Base-by-base conservation (phyloP, 2,113 vertebrate species). In the Trematomus loennbergii region DNA sequence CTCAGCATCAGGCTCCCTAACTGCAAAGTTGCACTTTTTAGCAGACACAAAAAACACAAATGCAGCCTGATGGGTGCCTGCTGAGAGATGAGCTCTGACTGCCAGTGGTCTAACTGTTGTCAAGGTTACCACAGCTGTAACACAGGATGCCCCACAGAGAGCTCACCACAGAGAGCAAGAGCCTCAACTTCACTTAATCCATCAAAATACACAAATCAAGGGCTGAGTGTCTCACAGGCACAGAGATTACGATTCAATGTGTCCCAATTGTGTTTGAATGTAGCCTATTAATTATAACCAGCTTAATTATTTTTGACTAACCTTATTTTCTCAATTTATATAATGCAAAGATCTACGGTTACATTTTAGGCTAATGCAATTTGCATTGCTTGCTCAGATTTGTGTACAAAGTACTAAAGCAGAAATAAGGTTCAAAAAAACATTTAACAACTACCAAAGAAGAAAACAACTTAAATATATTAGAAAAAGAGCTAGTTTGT, bases 121-220 rank as follows among this genome's bases (percentile, higher is more conserved):
- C 93, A 92, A 86, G 94, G 94, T 93, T 91, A 94, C 93, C 70
- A 74, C 82, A 84, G 90, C 88, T 81, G 84, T 53, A 87, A 71
- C 70, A 79, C 72, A 29, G 71, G 67, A 75, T 79, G 77, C 66
- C 79, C 80, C 58, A 29, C 81, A 49, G 73, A 49, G 73, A 78
- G 67, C 45, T 50, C 59, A 63, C 78, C 52, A 63, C n/a, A 73
- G 53, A 43, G 40, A 58, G 43, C 36, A 16, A n/a, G 20, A 68
- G 18, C 3, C 57, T 62, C 72, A 69, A 40, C 55, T 9, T 61
- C 49, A 64, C 63, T 72, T 29, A 1, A 46, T 12, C 43, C 6
- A 17, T 40, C 36, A 69, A 66, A 61, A 72, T 2, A 60, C 15
- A 60, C 45, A 54, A 29, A 48, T 10, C 4, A 43, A 57, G 17